Evolutionary conservation across 92 coral and sea anemone genomes (phyloP).

Genomic region (Blastomussa wellsi): DNA sequence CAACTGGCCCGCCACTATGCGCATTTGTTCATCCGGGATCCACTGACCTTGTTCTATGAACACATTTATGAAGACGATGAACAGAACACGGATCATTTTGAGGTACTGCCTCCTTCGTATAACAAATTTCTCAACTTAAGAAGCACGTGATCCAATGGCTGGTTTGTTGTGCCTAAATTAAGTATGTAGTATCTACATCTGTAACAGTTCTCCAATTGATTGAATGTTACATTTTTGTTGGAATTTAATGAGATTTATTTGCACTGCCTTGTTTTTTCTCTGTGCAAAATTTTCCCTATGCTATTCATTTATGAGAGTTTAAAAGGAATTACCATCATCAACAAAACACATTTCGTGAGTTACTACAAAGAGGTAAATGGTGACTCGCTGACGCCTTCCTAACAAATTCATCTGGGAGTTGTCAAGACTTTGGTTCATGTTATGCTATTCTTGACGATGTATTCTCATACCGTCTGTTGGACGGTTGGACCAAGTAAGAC

Average conservation of each 20-base stretch:
- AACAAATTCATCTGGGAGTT: too few relatives aligned
- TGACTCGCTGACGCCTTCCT: too few relatives aligned
- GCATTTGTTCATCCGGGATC: conserved; percentile 94
- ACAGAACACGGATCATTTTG: conserved; percentile 87
- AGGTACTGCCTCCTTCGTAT: conserved; percentile 47
- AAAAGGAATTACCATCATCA: too few relatives aligned
- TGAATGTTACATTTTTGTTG: background rate
- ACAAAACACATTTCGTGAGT: too few relatives aligned
- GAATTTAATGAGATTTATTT: too few relatives aligned
- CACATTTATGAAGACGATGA: conserved; percentile 90
- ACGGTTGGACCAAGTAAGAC: too few relatives aligned
- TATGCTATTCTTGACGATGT: too few relatives aligned
- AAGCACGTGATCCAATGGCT: background rate
- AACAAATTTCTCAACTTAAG: background rate
- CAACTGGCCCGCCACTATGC: conserved; percentile 90
- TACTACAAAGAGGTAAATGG: too few relatives aligned
- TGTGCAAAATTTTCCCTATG: background rate
- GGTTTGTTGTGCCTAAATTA: too few relatives aligned
- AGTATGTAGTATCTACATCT: background rate
- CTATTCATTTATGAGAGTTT: background rate
- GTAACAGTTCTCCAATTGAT: too few relatives aligned
- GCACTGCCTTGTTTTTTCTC: background rate
- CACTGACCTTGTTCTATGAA: conserved; percentile 84
- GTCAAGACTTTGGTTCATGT: too few relatives aligned
- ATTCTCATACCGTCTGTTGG: too few relatives aligned